Conservation (phyloP, 1,140 invertebrate genomes). For the Drosophila funebris region DNA sequence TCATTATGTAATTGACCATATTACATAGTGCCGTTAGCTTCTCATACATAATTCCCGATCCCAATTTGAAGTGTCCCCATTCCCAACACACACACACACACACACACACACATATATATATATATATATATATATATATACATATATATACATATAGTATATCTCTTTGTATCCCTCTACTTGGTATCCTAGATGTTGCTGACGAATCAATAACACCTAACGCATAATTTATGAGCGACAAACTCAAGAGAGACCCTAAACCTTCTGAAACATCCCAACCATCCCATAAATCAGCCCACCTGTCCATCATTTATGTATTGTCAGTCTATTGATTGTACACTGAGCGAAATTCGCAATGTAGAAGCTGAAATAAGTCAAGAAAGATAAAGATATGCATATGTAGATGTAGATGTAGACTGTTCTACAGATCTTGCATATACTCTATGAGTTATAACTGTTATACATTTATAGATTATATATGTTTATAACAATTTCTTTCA, state of each 20-base stretch:
- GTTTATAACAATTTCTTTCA: neutral
- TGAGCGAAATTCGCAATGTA: neutral
- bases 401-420: too few relatives aligned
- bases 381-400: too few relatives aligned
- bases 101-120: too few relatives aligned
- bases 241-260: neutral
- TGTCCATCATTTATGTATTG: constrained; percentile 45
- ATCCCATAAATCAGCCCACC: neutral
- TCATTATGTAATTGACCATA: constrained; percentile 38
- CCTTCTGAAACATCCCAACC: neutral
- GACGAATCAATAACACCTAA: constrained; percentile 66
- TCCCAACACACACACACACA: constrained; percentile 27
- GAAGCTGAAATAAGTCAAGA: too few relatives aligned
- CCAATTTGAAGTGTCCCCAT: constrained; percentile 7
- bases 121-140: too few relatives aligned
- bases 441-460: too few relatives aligned
- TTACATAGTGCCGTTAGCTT: neutral
- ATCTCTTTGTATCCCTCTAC: too few relatives aligned
- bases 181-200: constrained; percentile 11
- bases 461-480: neutral
- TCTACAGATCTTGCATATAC: too few relatives aligned
- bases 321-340: constrained; percentile 61
- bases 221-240: constrained; percentile 67
- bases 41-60: neutral
- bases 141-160: too few relatives aligned